These are phyloP conservation scores for Sebastes schlegelii DNA, from an alignment of 2,113 vertebrate genomes.

Conservation along the genomic window DNA sequence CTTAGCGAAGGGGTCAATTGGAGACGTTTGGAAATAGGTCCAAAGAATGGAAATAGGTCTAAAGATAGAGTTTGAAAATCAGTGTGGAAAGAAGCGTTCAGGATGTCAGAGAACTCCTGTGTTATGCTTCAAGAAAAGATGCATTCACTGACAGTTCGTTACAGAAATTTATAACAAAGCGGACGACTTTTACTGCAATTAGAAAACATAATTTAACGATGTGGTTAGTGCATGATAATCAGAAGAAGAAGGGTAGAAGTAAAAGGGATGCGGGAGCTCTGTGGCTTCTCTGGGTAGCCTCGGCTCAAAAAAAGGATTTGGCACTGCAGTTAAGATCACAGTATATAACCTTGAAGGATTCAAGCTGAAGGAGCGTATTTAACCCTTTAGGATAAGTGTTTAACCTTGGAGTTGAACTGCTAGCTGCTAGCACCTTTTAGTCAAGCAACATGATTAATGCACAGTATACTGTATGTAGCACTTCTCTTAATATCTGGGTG, in stretches of 20 bases:
- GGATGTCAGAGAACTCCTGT: neutral
- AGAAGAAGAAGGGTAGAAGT: neutral
- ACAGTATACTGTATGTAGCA: slow-evolving; percentile 4
- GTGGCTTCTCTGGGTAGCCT: slow-evolving; percentile 3
- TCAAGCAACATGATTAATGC: neutral
- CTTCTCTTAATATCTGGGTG: neutral
- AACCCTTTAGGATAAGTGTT: neutral
- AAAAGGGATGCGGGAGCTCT: neutral
- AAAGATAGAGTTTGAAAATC: slow-evolving; percentile 1
- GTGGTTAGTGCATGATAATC: slow-evolving; percentile 29
- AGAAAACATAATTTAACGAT: neutral
- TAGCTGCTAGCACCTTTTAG: slow-evolving; percentile 16
- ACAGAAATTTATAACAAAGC: neutral
- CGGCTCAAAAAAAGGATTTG: slow-evolving; percentile 27
- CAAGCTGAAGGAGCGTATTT: neutral
- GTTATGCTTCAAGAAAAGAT: neutral
- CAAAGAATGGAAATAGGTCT: neutral
- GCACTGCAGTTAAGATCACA: slow-evolving; percentile 19
- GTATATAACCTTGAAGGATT: slow-evolving; percentile 26
- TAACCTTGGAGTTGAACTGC: neutral
- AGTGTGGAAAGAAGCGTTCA: neutral
- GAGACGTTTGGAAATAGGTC: slow-evolving; percentile 5
- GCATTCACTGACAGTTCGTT: neutral
- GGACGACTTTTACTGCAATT: neutral
- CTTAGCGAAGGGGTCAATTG: neutral